These are phyloP conservation scores for Habroteleia sp. DNA, from an alignment of 2,888 invertebrate species.

Conservation along the genomic window DNA sequence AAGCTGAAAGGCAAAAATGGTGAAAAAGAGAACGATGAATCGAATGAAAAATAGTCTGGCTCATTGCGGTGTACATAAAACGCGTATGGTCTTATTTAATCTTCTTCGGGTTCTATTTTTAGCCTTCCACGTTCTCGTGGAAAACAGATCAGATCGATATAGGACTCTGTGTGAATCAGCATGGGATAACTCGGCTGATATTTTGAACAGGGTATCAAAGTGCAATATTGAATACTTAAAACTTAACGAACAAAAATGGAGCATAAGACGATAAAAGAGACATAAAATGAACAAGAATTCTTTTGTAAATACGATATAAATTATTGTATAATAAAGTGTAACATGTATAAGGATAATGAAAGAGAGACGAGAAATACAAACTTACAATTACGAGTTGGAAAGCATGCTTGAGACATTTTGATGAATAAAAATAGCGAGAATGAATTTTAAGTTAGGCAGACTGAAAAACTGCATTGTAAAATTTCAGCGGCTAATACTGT, in stretches of 20 bases:
- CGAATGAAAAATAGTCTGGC: constrained; percentile 31
- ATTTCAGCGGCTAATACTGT: neutral
- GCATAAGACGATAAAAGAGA: neutral
- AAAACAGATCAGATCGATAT: constrained; percentile 44
- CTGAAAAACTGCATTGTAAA: neutral
- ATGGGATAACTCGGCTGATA: constrained; percentile 24
- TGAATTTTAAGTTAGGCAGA: constrained; percentile 7
- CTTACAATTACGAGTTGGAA: constrained; percentile 3
- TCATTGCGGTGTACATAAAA: constrained; percentile 38
- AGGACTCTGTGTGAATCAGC: constrained; percentile 31
- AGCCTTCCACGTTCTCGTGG: constrained; percentile 23
- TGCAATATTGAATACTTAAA: constrained; percentile 53
- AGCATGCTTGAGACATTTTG: constrained; percentile 37
- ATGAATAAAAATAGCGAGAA: constrained; percentile 17
- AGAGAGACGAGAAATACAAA: constrained; percentile 1
- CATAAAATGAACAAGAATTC: constrained; percentile 64
- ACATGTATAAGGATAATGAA: constrained; percentile 19
- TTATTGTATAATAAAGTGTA: constrained; percentile 59
- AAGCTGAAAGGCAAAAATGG: constrained; percentile 2
- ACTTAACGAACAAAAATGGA: constrained; percentile 18
- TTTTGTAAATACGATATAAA: constrained; percentile 77
- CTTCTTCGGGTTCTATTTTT: constrained; percentile 38
- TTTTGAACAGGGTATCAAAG: constrained; percentile 57
- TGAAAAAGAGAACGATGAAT: constrained; percentile 6
- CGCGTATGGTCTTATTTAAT: constrained; percentile 48